Percentiles rank a stretch among this genome's conserved stretches.
Evolutionary conservation across 2,113 vertebrate species (phyloP).

Genomic region (Coreoperca whiteheadi): DNA sequence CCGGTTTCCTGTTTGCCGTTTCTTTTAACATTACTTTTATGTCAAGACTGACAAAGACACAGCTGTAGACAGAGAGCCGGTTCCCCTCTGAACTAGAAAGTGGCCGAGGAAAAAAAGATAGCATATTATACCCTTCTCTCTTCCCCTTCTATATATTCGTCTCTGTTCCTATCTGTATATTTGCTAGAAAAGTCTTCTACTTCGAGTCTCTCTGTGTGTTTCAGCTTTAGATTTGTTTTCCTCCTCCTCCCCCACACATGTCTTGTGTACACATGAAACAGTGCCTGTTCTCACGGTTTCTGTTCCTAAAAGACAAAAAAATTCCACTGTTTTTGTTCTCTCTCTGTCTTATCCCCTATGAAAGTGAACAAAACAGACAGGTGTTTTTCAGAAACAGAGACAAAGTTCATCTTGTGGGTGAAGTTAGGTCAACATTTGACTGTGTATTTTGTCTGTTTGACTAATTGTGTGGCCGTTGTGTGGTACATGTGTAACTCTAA

Average conservation of each 20-base stretch:
- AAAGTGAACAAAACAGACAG: slow-evolving; percentile 14
- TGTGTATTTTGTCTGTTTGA: slow-evolving; percentile 7
- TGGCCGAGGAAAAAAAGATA: background rate
- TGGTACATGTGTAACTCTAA: background rate
- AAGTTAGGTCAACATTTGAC: slow-evolving; percentile 7
- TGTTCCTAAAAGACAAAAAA: slow-evolving; percentile 56
- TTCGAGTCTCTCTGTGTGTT: background rate
- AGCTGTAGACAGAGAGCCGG: background rate
- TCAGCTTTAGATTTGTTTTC: background rate
- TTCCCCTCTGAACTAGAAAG: background rate
- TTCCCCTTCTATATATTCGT: background rate
- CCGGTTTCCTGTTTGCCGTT: background rate
- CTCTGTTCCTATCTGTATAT: background rate
- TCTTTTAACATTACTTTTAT: background rate
- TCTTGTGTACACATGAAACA: background rate
- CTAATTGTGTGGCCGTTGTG: background rate
- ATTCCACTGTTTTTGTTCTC: slow-evolving; percentile 55
- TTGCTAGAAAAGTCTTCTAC: background rate
- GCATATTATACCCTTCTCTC: background rate
- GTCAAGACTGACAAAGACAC: background rate
- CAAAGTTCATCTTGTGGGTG: background rate
- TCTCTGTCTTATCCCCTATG: background rate
- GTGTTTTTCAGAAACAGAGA: slow-evolving; percentile 17
- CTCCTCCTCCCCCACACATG: background rate
- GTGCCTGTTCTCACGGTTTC: slow-evolving; percentile 41